These are phyloP conservation scores for Phrynocephalus forsythii DNA, from an alignment of 2,797 vertebrate species.

Conservation along the genomic window DNA sequence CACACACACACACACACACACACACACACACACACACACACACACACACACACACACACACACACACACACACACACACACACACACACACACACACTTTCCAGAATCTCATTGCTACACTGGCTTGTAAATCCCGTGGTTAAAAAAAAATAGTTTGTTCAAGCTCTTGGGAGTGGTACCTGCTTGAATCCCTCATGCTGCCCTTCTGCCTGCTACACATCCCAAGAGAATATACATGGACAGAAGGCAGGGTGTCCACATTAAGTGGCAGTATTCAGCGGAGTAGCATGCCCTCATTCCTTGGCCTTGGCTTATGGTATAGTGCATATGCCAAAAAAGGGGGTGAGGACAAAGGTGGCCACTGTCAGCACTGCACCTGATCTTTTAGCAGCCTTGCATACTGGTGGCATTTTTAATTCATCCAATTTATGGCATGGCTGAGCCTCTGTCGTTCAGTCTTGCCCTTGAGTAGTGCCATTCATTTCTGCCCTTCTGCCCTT, in stretches of 20 bases:
- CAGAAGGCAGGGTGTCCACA: background rate
- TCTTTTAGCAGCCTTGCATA: too few species aligned
- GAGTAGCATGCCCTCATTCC: background rate
- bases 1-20: too few species aligned
- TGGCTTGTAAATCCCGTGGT: too few species aligned
- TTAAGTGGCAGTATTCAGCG: background rate
- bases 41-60: too few species aligned
- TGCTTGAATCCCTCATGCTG: background rate
- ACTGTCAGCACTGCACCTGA: too few species aligned
- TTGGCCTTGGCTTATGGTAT: background rate
- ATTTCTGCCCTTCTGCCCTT: background rate
- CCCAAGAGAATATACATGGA: background rate
- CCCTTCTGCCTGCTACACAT: background rate
- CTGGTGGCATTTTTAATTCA: too few species aligned
- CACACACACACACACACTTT: too few species aligned
- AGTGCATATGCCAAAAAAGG: background rate
- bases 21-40: too few species aligned
- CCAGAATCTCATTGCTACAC: too few species aligned
- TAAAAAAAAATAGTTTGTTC: too few species aligned
- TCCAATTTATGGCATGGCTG: background rate
- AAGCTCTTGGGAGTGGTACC: background rate
- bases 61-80: too few species aligned
- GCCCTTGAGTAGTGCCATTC: background rate
- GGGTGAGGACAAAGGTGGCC: background rate
- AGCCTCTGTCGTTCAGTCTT: background rate